Evolutionary conservation across 2,113 vertebrate genomes (phyloP), one percentile per base, ranked within the genome.

Genomic region (Trematomus loennbergii): DNA sequence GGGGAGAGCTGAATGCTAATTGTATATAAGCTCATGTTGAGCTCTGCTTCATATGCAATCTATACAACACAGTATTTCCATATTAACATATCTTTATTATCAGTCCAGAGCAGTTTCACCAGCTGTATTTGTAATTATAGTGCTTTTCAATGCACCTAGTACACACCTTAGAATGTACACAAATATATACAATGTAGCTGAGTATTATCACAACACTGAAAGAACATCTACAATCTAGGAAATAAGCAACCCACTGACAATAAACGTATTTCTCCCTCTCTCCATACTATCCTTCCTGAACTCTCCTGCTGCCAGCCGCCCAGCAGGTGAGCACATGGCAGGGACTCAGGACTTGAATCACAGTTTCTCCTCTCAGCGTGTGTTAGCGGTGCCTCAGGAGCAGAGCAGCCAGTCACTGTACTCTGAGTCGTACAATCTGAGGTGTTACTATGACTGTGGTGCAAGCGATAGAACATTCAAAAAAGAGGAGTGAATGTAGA

Each of bases 1-100:
- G 50, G 60, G 72, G 68, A 82, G 62, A 12, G 25, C 70, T 81
- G 79, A 73, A 88, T 87, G 78, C 73, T 86, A 83, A 88, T 81
- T 71, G 18, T 43, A 46, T 75, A 79, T 60, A 60, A 36, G 58
- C 75, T 76, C 16, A 55, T 53, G 65, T 65, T 36, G 46, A 62
- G 72, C 60, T 71, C 55, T 55, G 67, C 15, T 5, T 48, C 29
- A 16, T 61, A 50, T 9, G 18, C 4, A 33, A 10, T 43, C 25
- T 16, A 25, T 33, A 45, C 5, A 40, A 40, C 36, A 40, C 36
- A 12, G 57, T 3, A 22, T 2, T 43, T 5, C 10, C 10, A 18
- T 63, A 2, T 0, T 8, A 17, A 25, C 61, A 16, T 4, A 48
- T 40, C 1, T 12, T 48, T 3, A 57, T 18, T 9, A 4, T 25